Conservation (phyloP, 2,113 vertebrate species). For the Podilymbus podiceps region DNA sequence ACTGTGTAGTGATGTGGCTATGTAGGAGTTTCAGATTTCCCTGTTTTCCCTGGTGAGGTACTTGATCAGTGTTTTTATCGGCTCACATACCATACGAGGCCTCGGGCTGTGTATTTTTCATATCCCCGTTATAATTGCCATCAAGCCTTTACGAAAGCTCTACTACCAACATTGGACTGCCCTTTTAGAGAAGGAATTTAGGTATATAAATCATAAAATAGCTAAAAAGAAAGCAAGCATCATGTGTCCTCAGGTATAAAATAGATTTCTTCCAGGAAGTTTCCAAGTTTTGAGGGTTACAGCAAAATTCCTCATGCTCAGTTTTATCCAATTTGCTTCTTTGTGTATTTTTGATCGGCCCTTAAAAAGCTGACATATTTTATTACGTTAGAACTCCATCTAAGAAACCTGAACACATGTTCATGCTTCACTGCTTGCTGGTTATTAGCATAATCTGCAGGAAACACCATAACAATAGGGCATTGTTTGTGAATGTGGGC, state of each 20-base stretch:
- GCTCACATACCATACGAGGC: background rate
- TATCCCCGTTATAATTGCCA: background rate
- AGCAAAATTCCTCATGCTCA: background rate
- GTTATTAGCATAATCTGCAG: conserved; percentile 3
- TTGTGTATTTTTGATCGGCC: background rate
- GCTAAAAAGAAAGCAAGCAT: background rate
- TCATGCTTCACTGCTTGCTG: background rate
- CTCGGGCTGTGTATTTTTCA: accelerated
- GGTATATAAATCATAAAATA: background rate
- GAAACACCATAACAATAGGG: conserved; percentile 30
- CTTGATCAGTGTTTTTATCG: accelerated
- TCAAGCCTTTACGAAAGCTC: background rate
- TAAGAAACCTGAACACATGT: background rate
- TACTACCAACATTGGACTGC: background rate
- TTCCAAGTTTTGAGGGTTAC: background rate
- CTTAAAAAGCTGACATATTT: background rate
- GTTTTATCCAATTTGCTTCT: background rate
- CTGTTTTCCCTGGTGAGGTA: background rate
- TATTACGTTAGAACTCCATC: background rate
- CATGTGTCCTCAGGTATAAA: background rate
- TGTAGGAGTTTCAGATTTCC: background rate
- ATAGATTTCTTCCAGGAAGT: background rate
- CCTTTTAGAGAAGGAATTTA: background rate
- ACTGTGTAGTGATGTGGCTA: background rate
- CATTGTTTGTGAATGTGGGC: conserved; percentile 35